A percentile compares a stretch with the other conserved stretches of the same genome.
Conservation (phyloP, 2,113 vertebrate genomes). For the Halcyon senegalensis region DNA sequence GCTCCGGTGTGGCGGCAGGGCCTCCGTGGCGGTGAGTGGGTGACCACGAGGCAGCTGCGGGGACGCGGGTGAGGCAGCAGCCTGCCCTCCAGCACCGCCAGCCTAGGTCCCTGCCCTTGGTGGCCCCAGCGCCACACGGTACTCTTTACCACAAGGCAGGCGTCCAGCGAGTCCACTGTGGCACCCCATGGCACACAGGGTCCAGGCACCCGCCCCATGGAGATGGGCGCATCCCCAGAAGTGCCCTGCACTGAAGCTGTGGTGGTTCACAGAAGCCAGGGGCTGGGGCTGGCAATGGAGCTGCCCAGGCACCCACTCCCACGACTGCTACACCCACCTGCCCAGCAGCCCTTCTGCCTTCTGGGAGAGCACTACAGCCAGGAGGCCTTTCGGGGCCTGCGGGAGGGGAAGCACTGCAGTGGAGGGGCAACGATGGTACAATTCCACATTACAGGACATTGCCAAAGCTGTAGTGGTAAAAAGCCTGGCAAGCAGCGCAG, state of each 20-base stretch:
- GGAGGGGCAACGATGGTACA: neutral
- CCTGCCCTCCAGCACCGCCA: neutral
- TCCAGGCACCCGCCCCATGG: accelerated
- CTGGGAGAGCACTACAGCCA: neutral
- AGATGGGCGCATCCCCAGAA: accelerated
- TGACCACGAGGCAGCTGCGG: neutral
- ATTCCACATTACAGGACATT: neutral
- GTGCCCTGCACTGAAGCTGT: accelerated
- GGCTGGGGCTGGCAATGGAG: accelerated
- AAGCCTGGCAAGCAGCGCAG: neutral
- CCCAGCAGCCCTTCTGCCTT: accelerated
- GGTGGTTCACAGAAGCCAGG: neutral
- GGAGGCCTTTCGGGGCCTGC: accelerated
- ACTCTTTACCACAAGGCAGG: neutral
- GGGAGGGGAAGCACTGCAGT: accelerated
- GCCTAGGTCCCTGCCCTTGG: neutral
- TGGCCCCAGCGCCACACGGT: accelerated
- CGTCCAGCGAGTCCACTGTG: accelerated
- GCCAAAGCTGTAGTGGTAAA: neutral
- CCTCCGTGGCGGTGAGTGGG: neutral
- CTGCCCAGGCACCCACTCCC: neutral
- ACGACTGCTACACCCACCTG: accelerated
- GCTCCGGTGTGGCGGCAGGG: neutral
- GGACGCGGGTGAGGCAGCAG: no score
- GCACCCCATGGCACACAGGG: neutral